phyloP scores from a whole-genome alignment of 2,888 invertebrate genomes.

The Caprella mutica region DNA sequence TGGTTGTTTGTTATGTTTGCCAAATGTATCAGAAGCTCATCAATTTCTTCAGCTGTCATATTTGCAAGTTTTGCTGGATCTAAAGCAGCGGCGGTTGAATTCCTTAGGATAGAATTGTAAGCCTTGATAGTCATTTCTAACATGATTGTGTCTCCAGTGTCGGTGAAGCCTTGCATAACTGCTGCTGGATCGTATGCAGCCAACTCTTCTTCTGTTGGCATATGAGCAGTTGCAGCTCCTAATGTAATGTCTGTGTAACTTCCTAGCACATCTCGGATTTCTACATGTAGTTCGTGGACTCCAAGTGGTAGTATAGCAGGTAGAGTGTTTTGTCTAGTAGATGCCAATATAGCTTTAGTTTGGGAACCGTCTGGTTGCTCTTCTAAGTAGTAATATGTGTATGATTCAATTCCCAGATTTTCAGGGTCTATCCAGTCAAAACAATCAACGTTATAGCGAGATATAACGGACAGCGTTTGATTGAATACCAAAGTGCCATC shows the following conservation, averaged over 20 bases:
- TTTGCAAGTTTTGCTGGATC: not conserved
- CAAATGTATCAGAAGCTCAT: not conserved
- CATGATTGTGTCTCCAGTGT: not conserved
- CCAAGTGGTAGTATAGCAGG: not conserved
- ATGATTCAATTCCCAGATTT: not conserved
- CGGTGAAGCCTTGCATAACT: not conserved
- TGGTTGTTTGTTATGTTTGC: not conserved
- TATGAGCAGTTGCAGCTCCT: not conserved
- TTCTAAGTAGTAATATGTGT: constrained; percentile 4
- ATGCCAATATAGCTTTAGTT: constrained; percentile 2
- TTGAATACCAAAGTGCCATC: not conserved
- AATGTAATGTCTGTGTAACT: not conserved
- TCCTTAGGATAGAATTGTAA: not conserved
- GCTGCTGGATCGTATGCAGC: not conserved
- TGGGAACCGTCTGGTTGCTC: not conserved
- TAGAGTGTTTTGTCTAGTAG: not conserved
- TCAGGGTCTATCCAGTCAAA: constrained; percentile 2
- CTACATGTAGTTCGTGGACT: not conserved
- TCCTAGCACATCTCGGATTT: not conserved
- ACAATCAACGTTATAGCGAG: not conserved
- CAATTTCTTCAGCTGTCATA: not conserved
- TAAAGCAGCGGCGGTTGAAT: not conserved
- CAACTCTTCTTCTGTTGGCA: not conserved
- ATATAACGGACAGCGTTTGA: not conserved
- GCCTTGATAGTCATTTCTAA: not conserved